These are phyloP conservation scores for Channallabes apus DNA, from an alignment of 2,797 vertebrate species.

Conservation along the genomic window DNA sequence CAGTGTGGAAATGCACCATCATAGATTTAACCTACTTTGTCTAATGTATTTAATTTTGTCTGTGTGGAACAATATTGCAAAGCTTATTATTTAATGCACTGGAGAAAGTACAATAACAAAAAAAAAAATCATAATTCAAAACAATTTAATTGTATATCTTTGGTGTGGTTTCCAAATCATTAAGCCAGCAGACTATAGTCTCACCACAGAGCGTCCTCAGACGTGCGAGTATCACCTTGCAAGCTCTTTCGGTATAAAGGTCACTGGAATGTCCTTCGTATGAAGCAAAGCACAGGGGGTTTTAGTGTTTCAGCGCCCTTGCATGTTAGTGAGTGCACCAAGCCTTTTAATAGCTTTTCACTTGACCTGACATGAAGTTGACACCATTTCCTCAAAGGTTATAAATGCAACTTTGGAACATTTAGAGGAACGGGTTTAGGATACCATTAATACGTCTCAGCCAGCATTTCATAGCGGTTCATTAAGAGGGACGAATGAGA, in stretches of 20 bases:
- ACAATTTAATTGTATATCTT: not conserved
- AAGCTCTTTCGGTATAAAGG: conserved; percentile 17
- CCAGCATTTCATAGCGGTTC: not conserved
- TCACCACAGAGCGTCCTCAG: not conserved
- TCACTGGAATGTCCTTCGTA: conserved; percentile 4
- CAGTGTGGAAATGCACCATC: not conserved
- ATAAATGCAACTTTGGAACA: not conserved
- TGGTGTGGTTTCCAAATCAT: not conserved
- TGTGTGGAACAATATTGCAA: not conserved
- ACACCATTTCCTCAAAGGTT: not conserved
- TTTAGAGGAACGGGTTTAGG: not conserved
- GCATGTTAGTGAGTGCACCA: not conserved
- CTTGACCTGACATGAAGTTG: not conserved
- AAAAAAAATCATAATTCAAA: not conserved
- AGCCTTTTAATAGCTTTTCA: conserved; percentile 24
- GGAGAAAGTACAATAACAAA: not conserved
- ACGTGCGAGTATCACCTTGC: conserved; percentile 11
- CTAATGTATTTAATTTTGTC: not conserved
- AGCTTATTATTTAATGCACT: not conserved
- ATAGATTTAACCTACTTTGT: not conserved
- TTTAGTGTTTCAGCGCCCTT: not conserved
- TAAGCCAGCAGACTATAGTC: not conserved
- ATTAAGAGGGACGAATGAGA: not conserved
- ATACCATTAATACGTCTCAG: not conserved
- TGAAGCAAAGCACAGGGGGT: not conserved